These are phyloP conservation scores for Phania funesta DNA, from an alignment of 2,888 invertebrate species.

Conservation along the genomic window DNA sequence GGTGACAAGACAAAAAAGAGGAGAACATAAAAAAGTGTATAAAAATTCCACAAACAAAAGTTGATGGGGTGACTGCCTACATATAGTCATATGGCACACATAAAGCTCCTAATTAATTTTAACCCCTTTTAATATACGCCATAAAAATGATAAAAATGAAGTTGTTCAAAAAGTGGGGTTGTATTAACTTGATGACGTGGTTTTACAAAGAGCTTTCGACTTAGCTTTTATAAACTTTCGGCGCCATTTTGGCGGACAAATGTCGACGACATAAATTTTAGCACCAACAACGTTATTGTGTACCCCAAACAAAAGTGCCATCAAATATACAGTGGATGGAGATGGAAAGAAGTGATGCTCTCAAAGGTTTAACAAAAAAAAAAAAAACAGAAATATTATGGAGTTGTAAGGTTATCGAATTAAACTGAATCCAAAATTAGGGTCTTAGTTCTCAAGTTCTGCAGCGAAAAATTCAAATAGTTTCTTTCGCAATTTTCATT, in stretches of 20 bases:
- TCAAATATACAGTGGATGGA: background rate
- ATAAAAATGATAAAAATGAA: conserved; percentile 20
- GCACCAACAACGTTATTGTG: conserved; percentile 46
- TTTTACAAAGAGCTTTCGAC: conserved; percentile 63
- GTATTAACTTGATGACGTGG: conserved; percentile 61
- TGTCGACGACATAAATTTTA: conserved; percentile 56
- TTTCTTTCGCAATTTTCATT: too few species aligned
- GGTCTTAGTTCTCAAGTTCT: too few species aligned
- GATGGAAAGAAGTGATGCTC: background rate
- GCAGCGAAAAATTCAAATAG: too few species aligned
- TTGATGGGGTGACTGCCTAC: conserved; percentile 46
- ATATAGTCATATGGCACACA: conserved; percentile 20
- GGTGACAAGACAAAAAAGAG: conserved; percentile 48
- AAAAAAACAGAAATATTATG: background rate
- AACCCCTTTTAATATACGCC: conserved; percentile 28
- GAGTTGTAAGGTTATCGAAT: too few species aligned
- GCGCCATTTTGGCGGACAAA: conserved; percentile 60
- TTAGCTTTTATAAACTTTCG: conserved; percentile 63
- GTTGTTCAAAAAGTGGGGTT: conserved; percentile 32
- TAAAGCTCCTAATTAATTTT: conserved; percentile 48
- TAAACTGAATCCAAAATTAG: too few species aligned
- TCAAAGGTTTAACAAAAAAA: background rate
- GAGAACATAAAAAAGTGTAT: conserved; percentile 17
- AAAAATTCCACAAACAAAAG: conserved; percentile 39
- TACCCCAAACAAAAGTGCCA: conserved; percentile 51